phyloP scores from a whole-genome alignment of 2,888 invertebrate genomes.

The Tipula lateralis region DNA sequence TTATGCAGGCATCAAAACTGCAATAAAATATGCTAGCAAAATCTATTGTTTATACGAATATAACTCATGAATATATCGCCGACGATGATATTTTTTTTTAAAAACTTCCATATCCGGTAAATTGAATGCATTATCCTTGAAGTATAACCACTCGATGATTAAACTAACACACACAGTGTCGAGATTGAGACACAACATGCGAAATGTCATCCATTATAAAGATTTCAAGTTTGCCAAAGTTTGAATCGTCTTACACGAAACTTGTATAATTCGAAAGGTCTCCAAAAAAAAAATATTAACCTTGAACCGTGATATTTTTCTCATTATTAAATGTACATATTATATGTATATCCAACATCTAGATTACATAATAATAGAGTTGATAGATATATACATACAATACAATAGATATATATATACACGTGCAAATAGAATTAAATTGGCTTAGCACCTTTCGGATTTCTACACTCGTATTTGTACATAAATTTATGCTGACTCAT shows the following conservation, averaged over 20 bases:
- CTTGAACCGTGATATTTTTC: neutral
- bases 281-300: neutral
- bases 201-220: neutral
- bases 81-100: neutral
- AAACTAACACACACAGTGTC: neutral
- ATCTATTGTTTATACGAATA: neutral
- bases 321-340: neutral
- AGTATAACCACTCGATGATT: neutral
- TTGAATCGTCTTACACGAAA: no score
- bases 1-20: neutral
- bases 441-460: neutral
- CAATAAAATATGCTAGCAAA: neutral
- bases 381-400: neutral
- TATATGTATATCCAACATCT: neutral
- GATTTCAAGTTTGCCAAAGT: neutral
- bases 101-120: constrained; percentile 7
- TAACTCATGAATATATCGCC: neutral
- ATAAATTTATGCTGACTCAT: neutral
- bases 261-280: neutral
- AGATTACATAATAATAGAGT: neutral
- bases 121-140: neutral
- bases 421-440: neutral
- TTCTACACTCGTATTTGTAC: no score
- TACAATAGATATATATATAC: neutral
- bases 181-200: neutral